Evolutionary conservation across 2,113 vertebrate species (phyloP).

Genomic region (Furnarius figulus): DNA sequence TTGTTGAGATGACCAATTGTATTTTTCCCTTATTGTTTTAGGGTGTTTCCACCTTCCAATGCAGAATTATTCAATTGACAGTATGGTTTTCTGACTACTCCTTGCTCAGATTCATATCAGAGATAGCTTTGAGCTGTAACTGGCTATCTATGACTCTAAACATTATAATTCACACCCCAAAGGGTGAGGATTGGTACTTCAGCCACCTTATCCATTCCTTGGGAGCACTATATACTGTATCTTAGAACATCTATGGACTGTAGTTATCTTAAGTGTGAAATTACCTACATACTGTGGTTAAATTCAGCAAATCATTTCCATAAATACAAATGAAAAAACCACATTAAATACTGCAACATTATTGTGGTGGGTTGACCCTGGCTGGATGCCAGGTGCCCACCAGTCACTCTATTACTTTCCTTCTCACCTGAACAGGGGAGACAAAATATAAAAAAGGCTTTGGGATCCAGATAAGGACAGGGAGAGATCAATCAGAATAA

Average conservation of each 20-base stretch:
- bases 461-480: background rate
- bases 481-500: background rate
- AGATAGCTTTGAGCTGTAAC: background rate
- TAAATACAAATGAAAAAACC: background rate
- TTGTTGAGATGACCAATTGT: background rate
- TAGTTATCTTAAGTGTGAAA: background rate
- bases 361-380: background rate
- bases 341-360: background rate
- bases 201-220: background rate
- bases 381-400: background rate
- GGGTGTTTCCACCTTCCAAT: background rate
- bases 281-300: background rate
- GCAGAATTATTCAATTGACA: background rate
- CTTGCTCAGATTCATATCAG: background rate
- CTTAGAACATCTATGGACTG: background rate
- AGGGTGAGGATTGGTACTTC: background rate
- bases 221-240: background rate
- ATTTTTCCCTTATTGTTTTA: background rate
- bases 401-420: background rate
- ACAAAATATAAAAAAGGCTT: background rate
- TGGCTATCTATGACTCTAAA: background rate
- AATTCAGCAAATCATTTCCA: background rate
- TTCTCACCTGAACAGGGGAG: background rate
- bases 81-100: background rate
- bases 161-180: background rate